Percentiles rank a stretch among this genome's conserved stretches.
Evolutionary conservation across 2,797 vertebrate genomes (phyloP).

Genomic region (Tiaroga cobitis): DNA sequence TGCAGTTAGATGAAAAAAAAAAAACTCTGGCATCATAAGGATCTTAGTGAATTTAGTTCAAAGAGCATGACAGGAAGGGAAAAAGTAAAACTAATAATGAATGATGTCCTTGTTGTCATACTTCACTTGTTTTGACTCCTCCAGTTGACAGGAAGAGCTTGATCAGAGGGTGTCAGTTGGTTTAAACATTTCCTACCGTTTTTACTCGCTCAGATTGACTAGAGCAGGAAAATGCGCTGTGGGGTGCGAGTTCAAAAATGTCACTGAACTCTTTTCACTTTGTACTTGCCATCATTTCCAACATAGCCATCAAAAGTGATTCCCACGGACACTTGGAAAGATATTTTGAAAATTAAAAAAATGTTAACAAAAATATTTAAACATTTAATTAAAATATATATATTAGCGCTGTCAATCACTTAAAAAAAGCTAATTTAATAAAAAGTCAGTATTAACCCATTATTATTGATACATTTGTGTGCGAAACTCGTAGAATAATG

Average conservation of each 20-base stretch:
- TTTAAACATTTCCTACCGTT: background rate
- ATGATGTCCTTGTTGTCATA: slow-evolving; percentile 14
- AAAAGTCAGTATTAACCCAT: background rate
- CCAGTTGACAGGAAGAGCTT: background rate
- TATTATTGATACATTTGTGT: background rate
- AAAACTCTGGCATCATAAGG: background rate
- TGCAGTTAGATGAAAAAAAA: too few species aligned
- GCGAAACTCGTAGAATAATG: background rate
- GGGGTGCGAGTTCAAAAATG: background rate
- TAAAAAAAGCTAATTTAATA: background rate
- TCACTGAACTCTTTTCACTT: background rate
- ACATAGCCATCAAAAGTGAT: background rate
- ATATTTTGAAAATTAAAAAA: background rate
- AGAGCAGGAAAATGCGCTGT: background rate
- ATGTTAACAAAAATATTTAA: background rate
- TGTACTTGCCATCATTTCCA: background rate
- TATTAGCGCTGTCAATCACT: background rate
- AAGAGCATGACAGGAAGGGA: background rate
- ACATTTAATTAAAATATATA: background rate
- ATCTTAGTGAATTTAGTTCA: background rate
- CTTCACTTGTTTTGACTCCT: background rate
- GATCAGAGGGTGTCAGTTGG: background rate
- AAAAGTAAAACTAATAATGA: slow-evolving; percentile 5
- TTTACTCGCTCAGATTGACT: background rate
- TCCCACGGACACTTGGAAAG: background rate